Evolutionary conservation across 2,797 vertebrate genomes (phyloP).

Genomic region (Ibycter americanus): DNA sequence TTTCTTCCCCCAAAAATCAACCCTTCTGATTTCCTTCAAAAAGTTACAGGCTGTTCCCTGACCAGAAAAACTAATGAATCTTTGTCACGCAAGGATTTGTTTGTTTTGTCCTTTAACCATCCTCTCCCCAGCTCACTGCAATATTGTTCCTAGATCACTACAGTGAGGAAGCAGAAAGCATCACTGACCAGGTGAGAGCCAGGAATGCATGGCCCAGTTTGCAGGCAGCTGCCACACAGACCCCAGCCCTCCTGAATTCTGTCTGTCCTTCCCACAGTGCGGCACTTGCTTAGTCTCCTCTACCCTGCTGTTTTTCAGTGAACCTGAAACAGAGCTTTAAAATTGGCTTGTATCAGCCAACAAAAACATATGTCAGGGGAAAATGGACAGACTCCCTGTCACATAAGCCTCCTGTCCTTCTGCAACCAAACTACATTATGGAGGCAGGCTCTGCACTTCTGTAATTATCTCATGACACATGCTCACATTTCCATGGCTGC

Average conservation of each 20-base stretch:
- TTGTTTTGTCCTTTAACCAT: neutral
- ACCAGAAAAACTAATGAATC: neutral
- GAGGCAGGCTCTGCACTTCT: neutral
- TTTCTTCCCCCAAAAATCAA: neutral
- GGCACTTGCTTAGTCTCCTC: neutral
- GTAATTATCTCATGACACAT: neutral
- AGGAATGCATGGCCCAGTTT: fast-evolving
- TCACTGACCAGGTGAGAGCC: fast-evolving
- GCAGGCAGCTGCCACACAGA: neutral
- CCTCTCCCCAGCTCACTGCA: neutral
- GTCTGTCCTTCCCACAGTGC: neutral
- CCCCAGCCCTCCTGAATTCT: neutral
- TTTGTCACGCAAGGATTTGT: neutral
- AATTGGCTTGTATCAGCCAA: neutral
- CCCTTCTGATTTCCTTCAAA: neutral
- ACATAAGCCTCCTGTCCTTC: neutral
- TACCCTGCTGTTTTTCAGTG: neutral
- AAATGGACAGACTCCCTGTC: neutral
- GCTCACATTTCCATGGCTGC: neutral
- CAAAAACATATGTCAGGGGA: neutral
- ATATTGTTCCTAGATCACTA: neutral
- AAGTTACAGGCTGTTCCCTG: neutral
- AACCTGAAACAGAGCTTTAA: neutral
- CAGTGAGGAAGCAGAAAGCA: neutral
- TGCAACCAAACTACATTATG: neutral